Evolutionary conservation across 2,113 vertebrate genomes (phyloP).

Genomic region (Dendrocopos noguchii): DNA sequence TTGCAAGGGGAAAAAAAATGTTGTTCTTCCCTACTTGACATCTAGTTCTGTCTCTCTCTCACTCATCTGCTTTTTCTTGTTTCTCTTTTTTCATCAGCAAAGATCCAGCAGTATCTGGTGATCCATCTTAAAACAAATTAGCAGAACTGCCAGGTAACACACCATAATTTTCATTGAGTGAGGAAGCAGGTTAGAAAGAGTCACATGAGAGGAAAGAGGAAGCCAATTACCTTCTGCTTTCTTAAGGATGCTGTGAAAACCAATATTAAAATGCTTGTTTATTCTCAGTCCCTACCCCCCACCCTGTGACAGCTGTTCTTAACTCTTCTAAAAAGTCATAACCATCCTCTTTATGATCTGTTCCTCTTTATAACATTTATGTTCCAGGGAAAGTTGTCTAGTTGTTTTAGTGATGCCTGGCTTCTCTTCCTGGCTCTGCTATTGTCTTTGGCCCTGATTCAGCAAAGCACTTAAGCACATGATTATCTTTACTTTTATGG

Average conservation of each 20-base stretch:
- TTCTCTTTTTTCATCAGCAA: neutral
- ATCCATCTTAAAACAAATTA: slow-evolving; percentile 41
- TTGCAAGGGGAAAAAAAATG: neutral
- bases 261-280: slow-evolving; percentile 55
- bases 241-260: slow-evolving; percentile 71
- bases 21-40: slow-evolving; percentile 1
- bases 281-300: slow-evolving; percentile 49
- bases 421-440: slow-evolving; percentile 66
- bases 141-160: slow-evolving; percentile 6
- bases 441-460: slow-evolving; percentile 73
- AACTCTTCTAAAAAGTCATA: slow-evolving; percentile 69
- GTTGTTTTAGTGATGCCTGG: slow-evolving; percentile 69
- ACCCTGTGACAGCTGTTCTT: slow-evolving; percentile 73
- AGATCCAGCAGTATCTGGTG: slow-evolving; percentile 9
- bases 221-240: slow-evolving; percentile 62
- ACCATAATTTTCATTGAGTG: neutral
- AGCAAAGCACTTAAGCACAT: slow-evolving; percentile 70
- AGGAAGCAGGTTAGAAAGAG: slow-evolving; percentile 2
- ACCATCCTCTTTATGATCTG: slow-evolving; percentile 65
- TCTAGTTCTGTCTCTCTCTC: neutral
- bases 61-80: slow-evolving; percentile 29
- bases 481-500: slow-evolving; percentile 73
- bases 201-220: slow-evolving; percentile 5
- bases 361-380: slow-evolving; percentile 56
- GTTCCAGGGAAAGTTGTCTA: slow-evolving; percentile 55